Evolutionary conservation across 2,888 invertebrate genomes (phyloP).

Genomic region (Eudemis profundana): DNA sequence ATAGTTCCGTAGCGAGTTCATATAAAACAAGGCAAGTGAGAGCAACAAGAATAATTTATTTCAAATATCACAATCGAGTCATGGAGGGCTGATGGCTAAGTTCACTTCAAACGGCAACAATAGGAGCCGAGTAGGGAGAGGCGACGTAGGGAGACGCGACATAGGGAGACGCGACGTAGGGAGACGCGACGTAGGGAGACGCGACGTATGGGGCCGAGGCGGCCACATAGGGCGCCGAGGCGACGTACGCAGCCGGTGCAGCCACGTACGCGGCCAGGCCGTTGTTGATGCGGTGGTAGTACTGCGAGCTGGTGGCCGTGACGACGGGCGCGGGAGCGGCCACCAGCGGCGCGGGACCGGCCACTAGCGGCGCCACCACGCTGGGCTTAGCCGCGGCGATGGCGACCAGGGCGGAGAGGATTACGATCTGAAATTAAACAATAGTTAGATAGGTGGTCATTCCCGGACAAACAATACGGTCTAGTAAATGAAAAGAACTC

Average conservation of each 20-base stretch:
- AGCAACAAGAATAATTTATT: conserved; percentile 30
- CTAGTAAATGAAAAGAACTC: conserved; percentile 58
- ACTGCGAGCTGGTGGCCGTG: conserved; percentile 89
- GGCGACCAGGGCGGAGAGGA: conserved; percentile 71
- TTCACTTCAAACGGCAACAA: conserved; percentile 50
- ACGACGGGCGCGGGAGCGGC: conserved; percentile 81
- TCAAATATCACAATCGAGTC: conserved; percentile 37
- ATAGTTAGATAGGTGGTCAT: background rate
- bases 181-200: conserved; percentile 53
- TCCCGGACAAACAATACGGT: too few species aligned
- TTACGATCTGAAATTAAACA: conserved; percentile 63
- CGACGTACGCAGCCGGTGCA: conserved; percentile 71
- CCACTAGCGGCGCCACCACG: conserved; percentile 59
- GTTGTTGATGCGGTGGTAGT: conserved; percentile 88
- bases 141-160: conserved; percentile 49
- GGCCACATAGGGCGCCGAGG: conserved; percentile 58
- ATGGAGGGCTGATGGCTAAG: conserved; percentile 21
- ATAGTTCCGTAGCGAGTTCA: too few species aligned
- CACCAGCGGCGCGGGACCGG: conserved; percentile 63
- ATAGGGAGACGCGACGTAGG: conserved; percentile 56
- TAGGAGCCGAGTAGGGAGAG: conserved; percentile 27
- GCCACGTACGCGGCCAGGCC: conserved; percentile 76
- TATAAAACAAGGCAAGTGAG: background rate
- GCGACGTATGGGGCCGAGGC: conserved; percentile 48
- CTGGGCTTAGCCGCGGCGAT: conserved; percentile 71